A percentile compares a stretch with the other conserved stretches of the same genome.
Evolutionary conservation across 2,797 vertebrate species (phyloP).

Genomic region (Phoebastria nigripes): DNA sequence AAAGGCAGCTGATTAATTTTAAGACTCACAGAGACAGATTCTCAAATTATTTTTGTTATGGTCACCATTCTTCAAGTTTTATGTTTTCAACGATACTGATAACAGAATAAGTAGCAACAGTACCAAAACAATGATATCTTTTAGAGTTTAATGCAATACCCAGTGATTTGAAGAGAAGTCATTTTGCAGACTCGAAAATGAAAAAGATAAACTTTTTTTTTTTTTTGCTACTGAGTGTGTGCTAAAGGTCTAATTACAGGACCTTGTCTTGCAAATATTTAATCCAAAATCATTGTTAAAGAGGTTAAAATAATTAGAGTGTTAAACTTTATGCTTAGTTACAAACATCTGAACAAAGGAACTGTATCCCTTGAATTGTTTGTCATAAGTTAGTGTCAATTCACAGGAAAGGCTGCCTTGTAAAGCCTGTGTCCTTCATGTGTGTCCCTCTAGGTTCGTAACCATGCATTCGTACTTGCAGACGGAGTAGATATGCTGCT

Average conservation of each 20-base stretch:
- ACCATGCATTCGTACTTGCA: background rate
- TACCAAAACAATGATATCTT: background rate
- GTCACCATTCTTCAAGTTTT: background rate
- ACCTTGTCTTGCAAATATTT: background rate
- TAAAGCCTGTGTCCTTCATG: background rate
- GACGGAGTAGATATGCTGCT: background rate
- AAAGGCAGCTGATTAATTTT: slow-evolving; percentile 27
- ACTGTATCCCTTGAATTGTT: background rate
- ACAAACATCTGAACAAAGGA: background rate
- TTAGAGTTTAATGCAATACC: background rate
- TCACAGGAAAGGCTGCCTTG: background rate
- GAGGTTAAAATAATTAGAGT: background rate
- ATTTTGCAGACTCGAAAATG: background rate
- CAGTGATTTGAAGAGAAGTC: background rate
- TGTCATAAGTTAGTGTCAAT: background rate
- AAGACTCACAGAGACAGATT: background rate
- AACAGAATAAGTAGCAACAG: background rate
- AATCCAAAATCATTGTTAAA: background rate
- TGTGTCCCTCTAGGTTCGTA: background rate
- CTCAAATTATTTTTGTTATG: slow-evolving; percentile 12
- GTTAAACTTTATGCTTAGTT: background rate
- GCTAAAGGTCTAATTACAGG: background rate
- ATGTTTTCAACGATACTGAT: background rate
- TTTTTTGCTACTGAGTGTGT: background rate
- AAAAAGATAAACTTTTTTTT: background rate